A percentile compares a stretch with the other conserved stretches of the same genome.
phyloP scores from a whole-genome alignment of 2,797 vertebrate genomes.

The Pitangus sulphuratus region DNA sequence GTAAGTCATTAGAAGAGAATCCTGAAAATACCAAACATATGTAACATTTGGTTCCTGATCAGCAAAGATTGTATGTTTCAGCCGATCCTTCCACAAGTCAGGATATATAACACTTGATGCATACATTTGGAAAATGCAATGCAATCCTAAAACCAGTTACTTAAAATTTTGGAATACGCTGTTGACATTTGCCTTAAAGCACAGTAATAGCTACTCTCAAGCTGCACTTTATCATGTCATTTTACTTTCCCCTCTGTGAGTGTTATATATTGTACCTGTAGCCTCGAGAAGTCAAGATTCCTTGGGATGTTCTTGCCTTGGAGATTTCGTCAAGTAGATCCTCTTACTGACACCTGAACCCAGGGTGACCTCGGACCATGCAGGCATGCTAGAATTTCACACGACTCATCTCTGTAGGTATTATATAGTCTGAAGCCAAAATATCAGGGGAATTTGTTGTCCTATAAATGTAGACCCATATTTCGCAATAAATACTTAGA shows the following conservation, averaged over 20 bases:
- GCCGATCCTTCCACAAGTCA: neutral
- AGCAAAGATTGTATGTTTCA: neutral
- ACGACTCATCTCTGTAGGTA: neutral
- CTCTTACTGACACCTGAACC: slow-evolving; percentile 64
- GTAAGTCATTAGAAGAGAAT: neutral
- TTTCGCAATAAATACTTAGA: neutral
- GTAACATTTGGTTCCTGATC: neutral
- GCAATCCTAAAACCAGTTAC: rapidly evolving
- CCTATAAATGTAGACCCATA: neutral
- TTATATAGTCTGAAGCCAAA: slow-evolving; percentile 38
- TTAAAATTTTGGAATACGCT: neutral
- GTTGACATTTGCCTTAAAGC: neutral
- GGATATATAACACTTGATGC: neutral
- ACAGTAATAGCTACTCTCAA: neutral
- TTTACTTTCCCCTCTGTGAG: neutral
- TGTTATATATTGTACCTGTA: neutral
- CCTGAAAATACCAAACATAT: neutral
- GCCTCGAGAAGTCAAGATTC: slow-evolving; percentile 24
- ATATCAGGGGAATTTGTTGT: slow-evolving; percentile 2
- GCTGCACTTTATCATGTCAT: rapidly evolving
- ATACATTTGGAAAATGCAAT: neutral
- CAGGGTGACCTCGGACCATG: neutral
- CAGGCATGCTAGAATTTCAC: slow-evolving; percentile 40
- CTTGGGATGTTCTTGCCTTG: slow-evolving; percentile 56
- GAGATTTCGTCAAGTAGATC: slow-evolving; percentile 61